These are phyloP conservation scores for Phymatocera aterrima DNA, from an alignment of 2,888 invertebrate genomes.

Conservation along the genomic window DNA sequence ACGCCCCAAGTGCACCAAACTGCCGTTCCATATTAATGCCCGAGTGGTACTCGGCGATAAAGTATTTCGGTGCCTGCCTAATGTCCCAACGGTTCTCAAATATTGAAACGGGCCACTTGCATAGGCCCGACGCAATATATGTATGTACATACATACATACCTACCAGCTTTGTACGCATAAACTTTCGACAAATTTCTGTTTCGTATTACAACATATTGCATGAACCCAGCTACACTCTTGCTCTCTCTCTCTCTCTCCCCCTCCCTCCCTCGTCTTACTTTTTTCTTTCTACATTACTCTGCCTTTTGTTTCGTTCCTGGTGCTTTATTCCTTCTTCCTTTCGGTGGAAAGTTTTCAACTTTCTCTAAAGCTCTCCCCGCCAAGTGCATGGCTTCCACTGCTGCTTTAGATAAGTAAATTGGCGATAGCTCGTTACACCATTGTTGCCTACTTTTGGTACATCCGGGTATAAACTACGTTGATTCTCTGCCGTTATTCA, in stretches of 20 bases:
- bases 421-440: conserved; percentile 31
- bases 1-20: conserved; percentile 44
- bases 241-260: conserved; percentile 19
- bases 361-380: background rate
- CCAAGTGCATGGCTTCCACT: background rate
- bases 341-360: conserved; percentile 6
- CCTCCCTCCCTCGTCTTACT: background rate
- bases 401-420: conserved; percentile 13
- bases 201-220: conserved; percentile 27
- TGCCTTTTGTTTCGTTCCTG: background rate
- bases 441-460: conserved; percentile 16
- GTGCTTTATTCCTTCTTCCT: conserved; percentile 6
- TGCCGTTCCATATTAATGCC: conserved; percentile 48
- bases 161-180: background rate
- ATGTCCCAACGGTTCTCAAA: conserved; percentile 57
- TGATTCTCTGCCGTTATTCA: background rate
- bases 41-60: conserved; percentile 56
- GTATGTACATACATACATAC: no score
- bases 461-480: background rate
- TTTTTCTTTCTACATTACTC: background rate
- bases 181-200: conserved; percentile 21
- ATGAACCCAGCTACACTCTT: conserved; percentile 20
- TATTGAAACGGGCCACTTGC: conserved; percentile 58
- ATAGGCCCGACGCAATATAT: conserved; percentile 9
- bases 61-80: conserved; percentile 50